Base-by-base conservation (phyloP, 1,140 invertebrate genomes). In the Glomeris maerens region DNA sequence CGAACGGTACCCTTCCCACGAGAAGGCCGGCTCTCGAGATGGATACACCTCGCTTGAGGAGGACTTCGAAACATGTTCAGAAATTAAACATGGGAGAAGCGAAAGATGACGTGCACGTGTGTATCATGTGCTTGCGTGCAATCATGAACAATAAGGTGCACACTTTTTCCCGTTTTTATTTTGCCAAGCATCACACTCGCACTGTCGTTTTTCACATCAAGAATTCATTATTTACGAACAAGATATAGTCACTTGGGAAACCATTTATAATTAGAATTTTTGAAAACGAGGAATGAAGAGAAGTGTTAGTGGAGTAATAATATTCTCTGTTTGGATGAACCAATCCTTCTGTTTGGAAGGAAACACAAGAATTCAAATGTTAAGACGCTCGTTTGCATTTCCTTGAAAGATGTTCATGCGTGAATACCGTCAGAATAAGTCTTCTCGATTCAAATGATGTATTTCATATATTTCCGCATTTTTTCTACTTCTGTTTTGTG, bases 71-170 rank as follows among this genome's bases (percentile, higher is more conserved):
- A 49, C 86, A 91, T 66, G 84, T 88, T 7, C 83, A 84, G 21
- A 80, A 86, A 62, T 72, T 96, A 27, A 95, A 95, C 65, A 95
- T 97, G 87, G 95, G 93, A 36, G 90, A 96, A 60, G 84, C 90
- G 36, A 90, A 92, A 55, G 94, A 98, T 68, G 95, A 99, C 66
- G 94, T 98, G 57, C 95, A 98, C 70, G 90, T 98, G 47, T 97
- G 92, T 73, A 96, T 99, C 58, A 87, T 96, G 79, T 98, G 94
- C 71, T 80, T 98, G 72, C 76, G 95, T 27, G 94, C 95, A 46
- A 98, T 99, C 60, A 98, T 98, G 94, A 98, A 98, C 71, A 98
- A 98, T 66, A 98, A 97, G 77, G 87, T 88, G 70, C 64, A 50
- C 41, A n/a, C 20, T 27, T 22, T 2, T 17, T 13, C 3, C 44